Base-by-base conservation (phyloP, 2,888 invertebrate genomes). In the Lasioglossum figueresi region DNA sequence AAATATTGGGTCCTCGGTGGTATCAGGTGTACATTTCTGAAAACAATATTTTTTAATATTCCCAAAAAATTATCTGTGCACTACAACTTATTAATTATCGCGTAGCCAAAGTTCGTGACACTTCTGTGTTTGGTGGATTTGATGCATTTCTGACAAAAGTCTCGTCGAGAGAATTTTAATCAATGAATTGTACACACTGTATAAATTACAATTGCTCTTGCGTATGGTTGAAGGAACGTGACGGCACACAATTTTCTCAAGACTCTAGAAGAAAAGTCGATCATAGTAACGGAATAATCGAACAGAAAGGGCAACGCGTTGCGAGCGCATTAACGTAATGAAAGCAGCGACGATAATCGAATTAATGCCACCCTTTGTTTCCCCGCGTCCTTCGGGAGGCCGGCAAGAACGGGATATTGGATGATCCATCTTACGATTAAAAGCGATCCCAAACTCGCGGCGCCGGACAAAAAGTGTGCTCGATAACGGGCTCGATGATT, bases 401-500 rank as follows among this genome's bases (percentile, higher is more conserved):
- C 10, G 70, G 56, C 63, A 84, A 84, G 52, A 56, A 71, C 63
- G 16, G 48, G 71, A 72, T 59, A 84, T 78, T 79, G 74, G 79
- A 84, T 75, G 85, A 79, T 79, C 74, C 75, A 79, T 84, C 70
- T 84, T 52, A 23, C 75, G 79, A 79, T 84, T 84, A 84, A 79
- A 84, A 63, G 70, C 75, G 85, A 84, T 79, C 63, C 84, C 63
- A 84, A 84, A 84, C 31, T 75, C 75, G 85, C 45, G 23, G 37
- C 27, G 45, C 45, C 27, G 43, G 34, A 52, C 74, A 74, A 84
- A 79, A 84, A 84, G 40, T 45, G n/a, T 37, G 52, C 79, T 75
- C 79, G 79, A 84, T 84, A 84, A 84, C 84, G 71, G 79, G 52
- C 75, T 71, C 23, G 79, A 75, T 84, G 85, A 84, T 84, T 84